Conservation (phyloP, 1,140 invertebrate genomes). For the Drosophila miranda region DNA sequence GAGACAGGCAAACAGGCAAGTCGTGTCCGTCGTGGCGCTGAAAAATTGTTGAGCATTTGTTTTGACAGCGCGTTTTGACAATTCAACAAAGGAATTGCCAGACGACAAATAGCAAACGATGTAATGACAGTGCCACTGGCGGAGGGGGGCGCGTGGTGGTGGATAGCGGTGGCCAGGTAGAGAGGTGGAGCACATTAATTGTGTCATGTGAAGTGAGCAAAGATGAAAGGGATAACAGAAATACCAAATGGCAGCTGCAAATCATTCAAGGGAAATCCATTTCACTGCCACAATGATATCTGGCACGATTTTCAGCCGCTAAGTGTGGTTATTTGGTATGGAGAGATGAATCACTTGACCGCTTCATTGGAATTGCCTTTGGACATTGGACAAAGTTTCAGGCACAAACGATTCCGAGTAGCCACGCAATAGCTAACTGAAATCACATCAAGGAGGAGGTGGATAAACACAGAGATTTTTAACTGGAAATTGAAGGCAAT, state of each 20-base stretch:
- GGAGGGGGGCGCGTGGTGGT: neutral
- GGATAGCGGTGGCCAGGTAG: neutral
- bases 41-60: constrained; percentile 79
- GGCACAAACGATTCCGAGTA: too few relatives aligned
- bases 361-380: too few relatives aligned
- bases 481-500: constrained; percentile 5
- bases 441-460: neutral
- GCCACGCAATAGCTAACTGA: too few relatives aligned
- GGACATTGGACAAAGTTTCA: too few relatives aligned
- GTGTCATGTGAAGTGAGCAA: constrained; percentile 53
- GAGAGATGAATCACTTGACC: neutral
- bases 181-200: constrained; percentile 52
- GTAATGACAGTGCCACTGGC: constrained; percentile 45
- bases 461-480: neutral
- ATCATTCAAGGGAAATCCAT: neutral
- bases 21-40: constrained; percentile 61
- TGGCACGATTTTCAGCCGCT: too few relatives aligned
- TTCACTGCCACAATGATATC: neutral
- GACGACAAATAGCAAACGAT: constrained; percentile 61
- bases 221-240: constrained; percentile 26
- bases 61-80: constrained; percentile 78
- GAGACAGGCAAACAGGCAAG: constrained; percentile 12
- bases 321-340: too few relatives aligned
- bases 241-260: constrained; percentile 14
- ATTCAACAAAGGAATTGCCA: constrained; percentile 57